Evolutionary conservation across 2,888 invertebrate species (phyloP), one percentile per base, ranked within the genome.

Genomic region (Neria commutata): DNA sequence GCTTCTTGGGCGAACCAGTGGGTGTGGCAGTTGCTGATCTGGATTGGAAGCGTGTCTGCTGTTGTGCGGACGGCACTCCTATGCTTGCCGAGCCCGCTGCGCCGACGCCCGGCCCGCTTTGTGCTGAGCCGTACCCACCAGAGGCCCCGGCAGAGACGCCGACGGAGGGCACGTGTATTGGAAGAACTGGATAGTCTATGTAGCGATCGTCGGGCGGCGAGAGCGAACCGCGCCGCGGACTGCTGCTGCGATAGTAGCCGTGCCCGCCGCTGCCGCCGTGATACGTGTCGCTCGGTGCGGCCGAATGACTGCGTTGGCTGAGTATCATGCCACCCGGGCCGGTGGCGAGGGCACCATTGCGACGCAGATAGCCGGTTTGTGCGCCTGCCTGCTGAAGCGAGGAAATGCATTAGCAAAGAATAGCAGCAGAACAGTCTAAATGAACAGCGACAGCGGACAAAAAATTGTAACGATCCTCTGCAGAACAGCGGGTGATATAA

Each of bases 1-100:
- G 87, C 84, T 96, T 97, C 84, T 97, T 97, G 54, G 96, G 95
- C 68, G 95, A 95, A 63, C 95, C 94, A 60, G 94, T 94, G 54
- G 96, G 96, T 55, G 95, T 95, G 70, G 92, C 94, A 59, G 94
- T 95, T 63, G 94, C 93, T 56, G 93, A 93, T 50, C 92, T 88
- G 60, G 92, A 92, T 79, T 90, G 90, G 80, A 92, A 92, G 68
- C 91, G 86, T 65, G 89, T 85, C 70, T 76, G 73, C 65, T 80
- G 77, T 57, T 81, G 80, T 34, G 72, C 58, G 49, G 74, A 62
- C 37, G 70, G 69, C 16, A 66, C 58, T 23, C 72, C 67, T 14
- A 58, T 42, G 17, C 57, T 40, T 14, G 48, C 45, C 4, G 45
- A 49, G 50, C 49, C 51, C 6, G 57, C 46, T 19, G 54, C 45